phyloP scores from a whole-genome alignment of 2,888 invertebrate species.

The Drosophila niveifrons region DNA sequence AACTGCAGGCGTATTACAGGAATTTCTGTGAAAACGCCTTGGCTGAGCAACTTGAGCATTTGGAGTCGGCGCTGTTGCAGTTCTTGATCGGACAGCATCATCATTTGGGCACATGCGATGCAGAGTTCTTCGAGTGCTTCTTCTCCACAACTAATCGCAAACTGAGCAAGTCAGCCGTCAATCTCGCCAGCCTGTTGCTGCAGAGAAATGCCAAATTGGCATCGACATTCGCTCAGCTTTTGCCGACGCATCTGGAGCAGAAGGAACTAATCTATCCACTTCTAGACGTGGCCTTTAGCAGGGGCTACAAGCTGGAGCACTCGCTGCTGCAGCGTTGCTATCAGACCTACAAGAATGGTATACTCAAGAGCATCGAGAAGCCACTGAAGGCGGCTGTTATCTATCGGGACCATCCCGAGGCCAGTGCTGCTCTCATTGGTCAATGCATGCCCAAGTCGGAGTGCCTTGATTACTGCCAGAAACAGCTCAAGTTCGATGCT shows the following conservation, averaged over 20 bases:
- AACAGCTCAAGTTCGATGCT: conserved; percentile 88
- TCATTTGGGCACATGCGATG: conserved; percentile 86
- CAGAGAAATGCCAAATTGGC: conserved; percentile 81
- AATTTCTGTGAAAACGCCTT: conserved; percentile 83
- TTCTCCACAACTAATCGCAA: conserved; percentile 85
- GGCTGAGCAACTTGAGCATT: conserved; percentile 85
- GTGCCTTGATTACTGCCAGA: conserved; percentile 87
- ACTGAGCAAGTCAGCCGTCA: conserved; percentile 87
- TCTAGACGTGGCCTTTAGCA: conserved; percentile 86
- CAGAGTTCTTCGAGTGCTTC: conserved; percentile 87
- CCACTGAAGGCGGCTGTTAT: conserved; percentile 90
- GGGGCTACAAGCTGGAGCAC: conserved; percentile 78
- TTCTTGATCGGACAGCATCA: conserved; percentile 89
- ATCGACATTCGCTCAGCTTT: conserved; percentile 56
- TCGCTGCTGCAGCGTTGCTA: conserved; percentile 87
- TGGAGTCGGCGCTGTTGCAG: conserved; percentile 87
- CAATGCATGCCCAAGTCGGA: conserved; percentile 87
- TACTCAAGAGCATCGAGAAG: conserved; percentile 89
- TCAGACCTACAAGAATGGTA: conserved; percentile 88
- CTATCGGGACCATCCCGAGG: conserved; percentile 87
- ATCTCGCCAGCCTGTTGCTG: conserved; percentile 87
- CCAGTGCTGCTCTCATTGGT: conserved; percentile 88
- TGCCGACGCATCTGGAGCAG: conserved; percentile 86
- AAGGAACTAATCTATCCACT: conserved; percentile 89
- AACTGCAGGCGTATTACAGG: conserved; percentile 85